These are phyloP conservation scores for Pionites leucogaster DNA, from an alignment of 2,113 vertebrate genomes.

Conservation along the genomic window DNA sequence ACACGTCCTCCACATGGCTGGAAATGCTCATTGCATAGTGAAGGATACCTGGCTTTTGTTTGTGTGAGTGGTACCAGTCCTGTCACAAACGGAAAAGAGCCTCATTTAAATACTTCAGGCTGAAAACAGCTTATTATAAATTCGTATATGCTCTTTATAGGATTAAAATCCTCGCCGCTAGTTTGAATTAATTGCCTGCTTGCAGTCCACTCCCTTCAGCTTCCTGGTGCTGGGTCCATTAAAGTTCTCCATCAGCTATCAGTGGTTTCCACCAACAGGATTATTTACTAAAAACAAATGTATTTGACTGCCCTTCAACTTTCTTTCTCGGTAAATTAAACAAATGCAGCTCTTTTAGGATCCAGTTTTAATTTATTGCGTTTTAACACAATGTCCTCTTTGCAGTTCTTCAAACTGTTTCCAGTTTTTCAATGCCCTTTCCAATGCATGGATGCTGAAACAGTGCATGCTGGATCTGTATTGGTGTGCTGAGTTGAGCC, in stretches of 20 bases:
- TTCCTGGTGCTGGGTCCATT: not conserved
- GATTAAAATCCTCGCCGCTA: not conserved
- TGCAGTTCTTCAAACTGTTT: not conserved
- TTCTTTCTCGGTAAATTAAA: not conserved
- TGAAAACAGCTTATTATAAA: not conserved
- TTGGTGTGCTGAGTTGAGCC: not conserved
- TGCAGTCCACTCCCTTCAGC: not conserved
- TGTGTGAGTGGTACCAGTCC: not conserved
- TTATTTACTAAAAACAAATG: not conserved
- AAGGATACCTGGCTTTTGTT: not conserved
- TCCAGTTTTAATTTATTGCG: not conserved
- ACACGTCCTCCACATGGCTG: not conserved
- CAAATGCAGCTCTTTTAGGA: not conserved
- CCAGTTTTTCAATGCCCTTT: not conserved
- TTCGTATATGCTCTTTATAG: not conserved
- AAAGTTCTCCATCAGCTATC: not conserved
- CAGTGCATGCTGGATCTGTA: not conserved
- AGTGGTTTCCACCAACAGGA: not conserved
- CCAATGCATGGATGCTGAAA: not conserved
- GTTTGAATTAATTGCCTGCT: not conserved
- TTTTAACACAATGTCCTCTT: not conserved
- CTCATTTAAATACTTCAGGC: not conserved
- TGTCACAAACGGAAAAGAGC: not conserved
- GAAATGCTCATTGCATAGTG: not conserved
- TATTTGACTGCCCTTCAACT: not conserved